Conservation (phyloP, 2,888 invertebrate genomes). For the Phragmatobia fuliginosa region DNA sequence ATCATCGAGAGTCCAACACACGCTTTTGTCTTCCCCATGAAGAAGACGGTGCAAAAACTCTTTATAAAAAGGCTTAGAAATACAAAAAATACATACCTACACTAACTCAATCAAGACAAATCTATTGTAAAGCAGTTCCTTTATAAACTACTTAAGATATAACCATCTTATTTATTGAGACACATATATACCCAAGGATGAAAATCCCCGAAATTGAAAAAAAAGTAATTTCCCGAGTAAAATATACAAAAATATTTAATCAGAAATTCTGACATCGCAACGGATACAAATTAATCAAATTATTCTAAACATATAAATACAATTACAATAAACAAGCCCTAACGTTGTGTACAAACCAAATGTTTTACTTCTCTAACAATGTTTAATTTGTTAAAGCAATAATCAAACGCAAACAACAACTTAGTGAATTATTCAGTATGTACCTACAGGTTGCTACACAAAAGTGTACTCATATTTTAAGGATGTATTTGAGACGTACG, state of each 20-base stretch:
- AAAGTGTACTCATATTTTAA: not conserved
- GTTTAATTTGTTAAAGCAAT: conserved; percentile 44
- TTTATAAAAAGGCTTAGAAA: too few relatives aligned
- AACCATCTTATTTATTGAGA: too few relatives aligned
- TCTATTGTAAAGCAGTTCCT: not conserved
- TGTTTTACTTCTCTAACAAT: conserved; percentile 41
- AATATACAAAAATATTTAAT: not conserved
- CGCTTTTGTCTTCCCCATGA: too few relatives aligned
- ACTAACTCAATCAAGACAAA: too few relatives aligned
- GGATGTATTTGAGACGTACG: not conserved
- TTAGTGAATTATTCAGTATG: conserved; percentile 30
- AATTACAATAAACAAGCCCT: conserved; percentile 17
- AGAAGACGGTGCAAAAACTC: too few relatives aligned
- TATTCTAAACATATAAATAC: conserved; percentile 18
- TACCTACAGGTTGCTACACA: not conserved
- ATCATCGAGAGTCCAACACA: too few relatives aligned
- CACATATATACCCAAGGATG: too few relatives aligned
- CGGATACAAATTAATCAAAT: conserved; percentile 10
- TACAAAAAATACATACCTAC: too few relatives aligned
- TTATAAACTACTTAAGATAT: not conserved
- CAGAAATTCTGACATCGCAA: not conserved
- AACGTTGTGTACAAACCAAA: conserved; percentile 22
- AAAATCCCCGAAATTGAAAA: too few relatives aligned
- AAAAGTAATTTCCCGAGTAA: not conserved
- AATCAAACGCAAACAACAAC: conserved; percentile 44